Evolutionary conservation across 1,140 invertebrate species (phyloP).

Genomic region (Drosophila lacteicornis): DNA sequence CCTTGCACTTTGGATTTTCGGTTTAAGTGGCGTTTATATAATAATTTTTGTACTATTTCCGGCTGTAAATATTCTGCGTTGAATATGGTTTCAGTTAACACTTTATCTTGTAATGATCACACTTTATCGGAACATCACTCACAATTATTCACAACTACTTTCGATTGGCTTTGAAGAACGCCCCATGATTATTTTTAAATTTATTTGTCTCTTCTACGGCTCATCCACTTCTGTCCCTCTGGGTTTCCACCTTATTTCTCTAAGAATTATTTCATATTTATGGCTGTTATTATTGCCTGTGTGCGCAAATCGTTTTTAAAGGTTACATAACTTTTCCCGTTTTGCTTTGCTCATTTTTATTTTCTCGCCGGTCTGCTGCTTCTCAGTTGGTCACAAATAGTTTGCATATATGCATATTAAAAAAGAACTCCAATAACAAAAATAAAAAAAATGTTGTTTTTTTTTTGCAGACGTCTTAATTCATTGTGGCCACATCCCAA

Average conservation of each 20-base stretch:
- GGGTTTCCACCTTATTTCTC: slow-evolving; percentile 1
- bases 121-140: background rate
- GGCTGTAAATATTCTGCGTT: background rate
- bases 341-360: slow-evolving; percentile 42
- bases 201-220: background rate
- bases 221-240: background rate
- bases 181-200: background rate
- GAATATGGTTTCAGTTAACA: background rate
- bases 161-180: slow-evolving; percentile 7
- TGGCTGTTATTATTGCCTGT: slow-evolving; percentile 24
- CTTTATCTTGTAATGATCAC: background rate
- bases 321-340: slow-evolving; percentile 56
- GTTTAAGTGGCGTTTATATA: background rate
- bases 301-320: slow-evolving; percentile 15
- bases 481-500: slow-evolving; percentile 5
- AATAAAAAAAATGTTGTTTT: slow-evolving; percentile 6
- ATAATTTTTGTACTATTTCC: background rate
- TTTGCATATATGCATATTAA: background rate
- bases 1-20: background rate
- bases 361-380: slow-evolving; percentile 31
- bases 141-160: slow-evolving; percentile 2
- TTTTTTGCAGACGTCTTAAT: slow-evolving; percentile 37
- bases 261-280: slow-evolving; percentile 22
- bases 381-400: slow-evolving; percentile 10
- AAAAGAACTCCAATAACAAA: slow-evolving; percentile 25